Evolutionary conservation across 2,113 vertebrate genomes (phyloP).

Genomic region (Lynx canadensis): DNA sequence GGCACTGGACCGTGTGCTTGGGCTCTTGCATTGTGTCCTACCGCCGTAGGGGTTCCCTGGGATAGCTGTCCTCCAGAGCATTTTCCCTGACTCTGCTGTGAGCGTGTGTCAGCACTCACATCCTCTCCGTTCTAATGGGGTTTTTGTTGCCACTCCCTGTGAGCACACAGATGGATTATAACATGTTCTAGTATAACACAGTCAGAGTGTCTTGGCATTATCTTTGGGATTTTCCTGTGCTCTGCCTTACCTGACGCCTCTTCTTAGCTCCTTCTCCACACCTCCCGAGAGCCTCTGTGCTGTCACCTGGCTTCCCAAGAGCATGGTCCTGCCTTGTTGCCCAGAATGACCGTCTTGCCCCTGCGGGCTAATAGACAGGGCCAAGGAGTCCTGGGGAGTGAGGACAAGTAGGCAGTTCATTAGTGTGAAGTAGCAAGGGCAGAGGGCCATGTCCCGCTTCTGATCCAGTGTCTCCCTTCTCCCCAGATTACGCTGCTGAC

Average conservation of each 20-base stretch:
- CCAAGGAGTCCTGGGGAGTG: neutral
- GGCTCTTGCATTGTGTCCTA: neutral
- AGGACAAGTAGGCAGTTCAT: neutral
- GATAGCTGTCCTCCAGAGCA: neutral
- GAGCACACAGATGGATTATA: neutral
- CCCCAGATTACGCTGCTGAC: slow-evolving; percentile 93
- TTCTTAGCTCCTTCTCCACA: neutral
- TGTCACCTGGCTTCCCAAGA: neutral
- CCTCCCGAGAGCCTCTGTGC: neutral
- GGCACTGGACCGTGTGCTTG: neutral
- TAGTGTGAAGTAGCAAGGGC: neutral
- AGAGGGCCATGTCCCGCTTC: neutral
- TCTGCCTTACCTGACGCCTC: neutral
- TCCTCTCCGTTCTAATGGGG: neutral
- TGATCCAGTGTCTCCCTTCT: neutral
- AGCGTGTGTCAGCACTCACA: neutral
- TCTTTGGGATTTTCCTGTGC: neutral
- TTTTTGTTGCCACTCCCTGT: neutral
- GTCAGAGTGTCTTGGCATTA: neutral
- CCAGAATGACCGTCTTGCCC: neutral
- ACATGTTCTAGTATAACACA: neutral
- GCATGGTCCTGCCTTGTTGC: neutral
- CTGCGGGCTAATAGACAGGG: neutral
- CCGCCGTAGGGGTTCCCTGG: neutral
- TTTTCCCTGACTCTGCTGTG: neutral